phyloP scores from a whole-genome alignment of 2,113 vertebrate genomes.

The Macrotis lagotis region DNA sequence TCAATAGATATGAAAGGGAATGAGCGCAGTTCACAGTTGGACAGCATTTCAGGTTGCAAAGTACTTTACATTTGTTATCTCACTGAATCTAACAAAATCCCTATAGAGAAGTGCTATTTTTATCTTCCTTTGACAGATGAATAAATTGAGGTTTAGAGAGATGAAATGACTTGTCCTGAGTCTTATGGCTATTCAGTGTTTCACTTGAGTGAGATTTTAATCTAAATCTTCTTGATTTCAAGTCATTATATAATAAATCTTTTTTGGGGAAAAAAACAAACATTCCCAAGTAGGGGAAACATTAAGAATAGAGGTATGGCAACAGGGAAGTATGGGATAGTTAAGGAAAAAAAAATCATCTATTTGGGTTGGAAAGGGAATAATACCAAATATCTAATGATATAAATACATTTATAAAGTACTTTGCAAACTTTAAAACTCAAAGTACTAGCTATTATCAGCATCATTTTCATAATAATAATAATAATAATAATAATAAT shows the following conservation, averaged over 20 bases:
- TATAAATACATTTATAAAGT: not conserved
- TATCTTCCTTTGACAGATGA: not conserved
- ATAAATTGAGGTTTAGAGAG: not conserved
- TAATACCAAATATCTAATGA: not conserved
- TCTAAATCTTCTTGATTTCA: not conserved
- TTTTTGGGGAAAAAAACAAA: not conserved
- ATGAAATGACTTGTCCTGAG: not conserved
- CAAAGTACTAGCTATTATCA: not conserved
- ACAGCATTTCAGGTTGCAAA: not conserved
- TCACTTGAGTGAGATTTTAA: not conserved
- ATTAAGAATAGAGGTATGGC: not conserved
- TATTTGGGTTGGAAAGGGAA: not conserved
- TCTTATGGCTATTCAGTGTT: not conserved
- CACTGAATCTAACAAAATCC: not conserved
- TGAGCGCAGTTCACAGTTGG: not conserved
- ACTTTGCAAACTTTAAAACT: not conserved
- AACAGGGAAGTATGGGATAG: not conserved
- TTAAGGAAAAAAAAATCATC: not conserved
- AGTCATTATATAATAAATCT: not conserved
- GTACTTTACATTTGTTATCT: not conserved
- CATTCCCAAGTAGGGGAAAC: not conserved
- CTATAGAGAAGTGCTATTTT: not conserved
- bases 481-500: no score
- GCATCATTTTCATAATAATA: not conserved
- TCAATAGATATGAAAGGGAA: not conserved